Evolutionary conservation across 2,113 vertebrate genomes (phyloP).

Genomic region (Taxidea taxus): DNA sequence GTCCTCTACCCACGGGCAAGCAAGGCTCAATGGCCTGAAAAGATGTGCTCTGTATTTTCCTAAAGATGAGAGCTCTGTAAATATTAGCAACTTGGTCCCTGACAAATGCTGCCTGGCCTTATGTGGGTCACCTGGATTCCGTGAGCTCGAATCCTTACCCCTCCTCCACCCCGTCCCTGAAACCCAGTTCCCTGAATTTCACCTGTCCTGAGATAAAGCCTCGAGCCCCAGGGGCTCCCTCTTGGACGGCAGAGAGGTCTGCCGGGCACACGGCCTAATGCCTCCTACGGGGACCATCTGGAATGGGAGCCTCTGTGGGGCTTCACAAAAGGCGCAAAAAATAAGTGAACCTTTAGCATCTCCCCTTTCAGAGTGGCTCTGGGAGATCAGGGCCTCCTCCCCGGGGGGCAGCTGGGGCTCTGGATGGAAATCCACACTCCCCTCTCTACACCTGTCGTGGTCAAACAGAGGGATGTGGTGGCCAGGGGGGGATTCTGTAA

Average conservation of each 20-base stretch:
- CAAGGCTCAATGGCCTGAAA: neutral
- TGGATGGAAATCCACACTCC: neutral
- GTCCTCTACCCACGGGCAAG: neutral
- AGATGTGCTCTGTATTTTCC: neutral
- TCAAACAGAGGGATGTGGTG: neutral
- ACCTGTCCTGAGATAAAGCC: neutral
- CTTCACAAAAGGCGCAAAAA: neutral
- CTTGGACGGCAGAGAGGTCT: neutral
- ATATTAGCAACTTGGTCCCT: neutral
- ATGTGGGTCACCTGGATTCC: conserved; percentile 16
- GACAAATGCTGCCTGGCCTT: neutral
- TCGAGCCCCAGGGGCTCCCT: neutral
- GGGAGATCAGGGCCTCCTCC: neutral
- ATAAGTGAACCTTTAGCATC: neutral
- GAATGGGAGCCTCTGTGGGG: neutral
- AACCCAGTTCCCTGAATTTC: neutral
- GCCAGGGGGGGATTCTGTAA: neutral
- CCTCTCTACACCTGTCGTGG: conserved; percentile 8
- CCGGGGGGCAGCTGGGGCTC: neutral
- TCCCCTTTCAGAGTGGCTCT: neutral
- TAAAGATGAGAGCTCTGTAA: neutral
- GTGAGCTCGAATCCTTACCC: neutral
- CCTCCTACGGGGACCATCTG: neutral
- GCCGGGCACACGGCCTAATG: neutral
- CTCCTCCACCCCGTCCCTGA: neutral